phyloP scores from a whole-genome alignment of 2,888 invertebrate species.

The Lasioglossum leucozonium region DNA sequence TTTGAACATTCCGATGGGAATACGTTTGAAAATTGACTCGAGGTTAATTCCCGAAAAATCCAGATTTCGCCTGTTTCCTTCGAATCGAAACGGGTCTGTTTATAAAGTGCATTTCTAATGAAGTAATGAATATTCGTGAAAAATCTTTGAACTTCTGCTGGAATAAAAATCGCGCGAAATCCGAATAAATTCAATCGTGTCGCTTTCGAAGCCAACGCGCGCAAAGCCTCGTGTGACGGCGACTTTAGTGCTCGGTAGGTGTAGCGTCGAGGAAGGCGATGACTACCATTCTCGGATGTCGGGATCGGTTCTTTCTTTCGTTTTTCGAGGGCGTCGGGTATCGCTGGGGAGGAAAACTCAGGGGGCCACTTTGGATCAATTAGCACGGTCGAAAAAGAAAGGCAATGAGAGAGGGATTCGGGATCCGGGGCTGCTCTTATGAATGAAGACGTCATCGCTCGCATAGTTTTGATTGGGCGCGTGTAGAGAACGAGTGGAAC shows the following conservation, averaged over 20 bases:
- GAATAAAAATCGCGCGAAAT: background rate
- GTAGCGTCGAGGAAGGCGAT: background rate
- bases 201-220: no score
- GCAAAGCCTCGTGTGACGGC: no score
- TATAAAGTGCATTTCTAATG: no score
- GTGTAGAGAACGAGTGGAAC: constrained; percentile 67
- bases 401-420: constrained; percentile 45
- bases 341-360: constrained; percentile 23
- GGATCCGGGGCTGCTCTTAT: constrained; percentile 39
- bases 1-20: no score
- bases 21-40: no score
- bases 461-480: constrained; percentile 68
- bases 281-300: constrained; percentile 1
- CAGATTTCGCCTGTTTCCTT: no score
- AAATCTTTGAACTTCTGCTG: no score
- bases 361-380: constrained; percentile 71
- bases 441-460: constrained; percentile 72
- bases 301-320: constrained; percentile 20
- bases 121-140: no score
- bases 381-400: constrained; percentile 57
- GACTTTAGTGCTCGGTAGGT: background rate
- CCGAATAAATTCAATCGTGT: background rate
- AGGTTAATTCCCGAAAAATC: no score
- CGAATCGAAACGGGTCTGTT: no score
- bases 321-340: constrained; percentile 7